Conservation (phyloP, 2,113 vertebrate genomes). For the Chamaea fasciata region DNA sequence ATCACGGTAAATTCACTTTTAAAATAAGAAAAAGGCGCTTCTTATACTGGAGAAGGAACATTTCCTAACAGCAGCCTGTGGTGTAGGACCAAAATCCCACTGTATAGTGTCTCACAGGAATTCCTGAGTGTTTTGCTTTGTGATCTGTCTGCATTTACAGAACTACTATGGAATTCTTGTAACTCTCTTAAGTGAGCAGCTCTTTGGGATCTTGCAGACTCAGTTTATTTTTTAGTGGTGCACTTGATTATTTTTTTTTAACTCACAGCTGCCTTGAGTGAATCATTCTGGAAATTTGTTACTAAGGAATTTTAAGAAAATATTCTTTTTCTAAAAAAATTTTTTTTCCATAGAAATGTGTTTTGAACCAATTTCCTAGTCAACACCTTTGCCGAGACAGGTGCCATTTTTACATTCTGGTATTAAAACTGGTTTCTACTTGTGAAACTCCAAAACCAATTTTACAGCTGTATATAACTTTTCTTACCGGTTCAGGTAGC, state of each 20-base stretch:
- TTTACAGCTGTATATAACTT: constrained; percentile 24
- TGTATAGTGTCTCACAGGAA: neutral
- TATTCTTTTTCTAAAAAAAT: neutral
- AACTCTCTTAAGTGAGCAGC: constrained; percentile 15
- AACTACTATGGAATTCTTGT: neutral
- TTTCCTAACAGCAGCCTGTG: constrained; percentile 1
- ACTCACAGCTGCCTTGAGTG: constrained; percentile 40
- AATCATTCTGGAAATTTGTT: constrained; percentile 41
- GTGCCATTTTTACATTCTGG: constrained; percentile 33
- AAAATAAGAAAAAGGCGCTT: neutral
- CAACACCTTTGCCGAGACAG: neutral
- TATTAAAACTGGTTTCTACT: constrained; percentile 32
- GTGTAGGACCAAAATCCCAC: constrained; percentile 37
- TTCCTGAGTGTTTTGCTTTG: neutral
- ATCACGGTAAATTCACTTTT: neutral
- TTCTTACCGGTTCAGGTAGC: neutral
- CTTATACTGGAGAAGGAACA: neutral
- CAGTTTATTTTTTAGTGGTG: constrained; percentile 10
- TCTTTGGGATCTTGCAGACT: constrained; percentile 39
- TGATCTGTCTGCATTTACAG: neutral
- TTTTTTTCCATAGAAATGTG: neutral
- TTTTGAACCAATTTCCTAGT: constrained; percentile 40
- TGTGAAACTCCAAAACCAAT: neutral
- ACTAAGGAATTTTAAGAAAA: constrained; percentile 18
- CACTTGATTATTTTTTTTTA: neutral